Conservation (phyloP, 2,113 vertebrate genomes). For the Echinops telfairi region DNA sequence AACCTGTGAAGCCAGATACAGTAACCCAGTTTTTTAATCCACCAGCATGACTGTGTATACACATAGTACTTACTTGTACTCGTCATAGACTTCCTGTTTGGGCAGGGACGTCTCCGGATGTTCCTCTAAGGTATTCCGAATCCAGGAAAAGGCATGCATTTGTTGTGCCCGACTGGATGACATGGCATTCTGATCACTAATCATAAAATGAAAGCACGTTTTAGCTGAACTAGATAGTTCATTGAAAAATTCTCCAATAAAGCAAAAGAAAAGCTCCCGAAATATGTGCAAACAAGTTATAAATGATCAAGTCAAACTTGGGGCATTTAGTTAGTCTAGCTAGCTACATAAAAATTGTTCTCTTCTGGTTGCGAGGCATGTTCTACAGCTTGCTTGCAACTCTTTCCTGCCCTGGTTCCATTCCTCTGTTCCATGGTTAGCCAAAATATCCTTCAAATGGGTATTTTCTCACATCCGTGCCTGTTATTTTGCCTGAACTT, state of each 20-base stretch:
- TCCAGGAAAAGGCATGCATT: conserved; percentile 98
- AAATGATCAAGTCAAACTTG: conserved; percentile 30
- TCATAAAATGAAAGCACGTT: conserved; percentile 65
- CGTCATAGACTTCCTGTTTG: conserved; percentile 99
- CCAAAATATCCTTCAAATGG: conserved; percentile 20
- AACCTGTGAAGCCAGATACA: background rate
- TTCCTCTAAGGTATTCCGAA: conserved; percentile 97
- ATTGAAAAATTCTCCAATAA: background rate
- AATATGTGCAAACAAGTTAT: background rate
- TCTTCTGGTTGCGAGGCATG: background rate
- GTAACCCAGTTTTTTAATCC: background rate
- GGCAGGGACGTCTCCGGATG: conserved; percentile 99
- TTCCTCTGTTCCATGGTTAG: background rate
- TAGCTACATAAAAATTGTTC: background rate
- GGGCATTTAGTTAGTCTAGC: background rate
- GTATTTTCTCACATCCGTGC: conserved; percentile 37
- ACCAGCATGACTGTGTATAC: fast-evolving
- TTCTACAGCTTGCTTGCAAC: background rate
- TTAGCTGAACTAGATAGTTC: conserved; percentile 39
- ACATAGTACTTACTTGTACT: conserved; percentile 95
- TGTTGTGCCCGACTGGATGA: conserved; percentile 98
- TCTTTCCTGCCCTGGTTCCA: background rate
- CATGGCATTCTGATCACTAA: conserved; percentile 95
- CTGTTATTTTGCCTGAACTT: conserved; percentile 38
- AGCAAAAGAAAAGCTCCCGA: too few species aligned